Evolutionary conservation across 2,113 vertebrate species (phyloP), one percentile per base, ranked within the genome.

Genomic region (Sapajus apella): DNA sequence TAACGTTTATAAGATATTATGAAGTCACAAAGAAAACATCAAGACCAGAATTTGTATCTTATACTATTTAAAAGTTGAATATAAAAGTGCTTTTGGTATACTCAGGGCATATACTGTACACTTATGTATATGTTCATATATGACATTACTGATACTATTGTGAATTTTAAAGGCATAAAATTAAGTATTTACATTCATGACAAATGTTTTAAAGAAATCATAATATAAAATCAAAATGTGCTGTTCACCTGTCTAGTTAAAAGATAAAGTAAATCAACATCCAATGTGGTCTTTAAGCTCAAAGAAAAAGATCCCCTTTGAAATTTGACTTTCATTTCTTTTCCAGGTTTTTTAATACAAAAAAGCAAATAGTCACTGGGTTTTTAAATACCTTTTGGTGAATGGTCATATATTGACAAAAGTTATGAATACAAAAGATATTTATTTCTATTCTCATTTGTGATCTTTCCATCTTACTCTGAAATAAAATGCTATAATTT

Each of bases 311-410:
- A 92, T 83, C 5, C 6, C 1, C 21, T 75, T 92, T 94, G 70
- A 94, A 84, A 92, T 95, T 88, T 96, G 50, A 81, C 76, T 94
- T 94, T 92, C 37, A 90, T 90, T 92, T 82, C 37, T 82, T 84
- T 87, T 94, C 14, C 20, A 85, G 50, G 13, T 68, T 84, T 87
- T 92, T 95, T 27, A 90, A 56, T 87, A 77, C 27, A 52, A 72
- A 92, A 87, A n/a, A 87, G 37, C 90, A 94, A 97, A 94, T 96
- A 93, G 55, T 79, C 70, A 55, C 52, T 52, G 30, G 14, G 40
- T 72, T 93, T 37, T 81, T 91, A 40, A 95, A 11, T 85, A 56
- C 1, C 13, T 66, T 82, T 56, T 91, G 8, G 40, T 70, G 37
- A 92, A 47, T 68, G 40, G 72, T 40, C 7, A 43, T 40, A 80